Percentiles rank a stretch among this genome's conserved stretches.
Conservation (phyloP, 2,888 invertebrate genomes). For the Lasioglossum leucozonium region DNA sequence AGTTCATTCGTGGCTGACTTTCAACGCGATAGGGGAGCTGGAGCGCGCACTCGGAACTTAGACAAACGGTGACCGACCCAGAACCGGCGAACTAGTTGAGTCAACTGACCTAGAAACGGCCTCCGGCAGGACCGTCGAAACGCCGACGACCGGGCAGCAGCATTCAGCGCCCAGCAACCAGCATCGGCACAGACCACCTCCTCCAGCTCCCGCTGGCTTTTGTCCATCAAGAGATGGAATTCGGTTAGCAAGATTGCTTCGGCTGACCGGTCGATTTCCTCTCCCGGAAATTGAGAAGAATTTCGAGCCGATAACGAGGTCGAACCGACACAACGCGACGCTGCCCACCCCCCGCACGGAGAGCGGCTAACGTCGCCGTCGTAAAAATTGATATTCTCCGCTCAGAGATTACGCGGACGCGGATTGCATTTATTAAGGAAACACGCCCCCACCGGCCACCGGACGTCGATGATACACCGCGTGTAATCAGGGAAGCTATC, state of each 20-base stretch:
- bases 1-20: slow-evolving; percentile 72
- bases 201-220: slow-evolving; percentile 40
- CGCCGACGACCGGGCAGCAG: slow-evolving; percentile 14
- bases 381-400: slow-evolving; percentile 43
- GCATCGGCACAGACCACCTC: not conserved
- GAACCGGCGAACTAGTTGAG: slow-evolving; percentile 54
- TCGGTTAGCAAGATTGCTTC: slow-evolving; percentile 65
- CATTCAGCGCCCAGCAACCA: not conserved
- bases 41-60: slow-evolving; percentile 59
- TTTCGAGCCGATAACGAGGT: slow-evolving; percentile 56
- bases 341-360: too few relatives aligned
- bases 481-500: not conserved
- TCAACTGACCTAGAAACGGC: slow-evolving; percentile 69
- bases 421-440: slow-evolving; percentile 19
- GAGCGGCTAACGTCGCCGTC: not conserved
- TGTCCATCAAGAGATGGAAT: slow-evolving; percentile 67
- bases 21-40: slow-evolving; percentile 42
- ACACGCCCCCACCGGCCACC: not conserved
- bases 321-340: not conserved
- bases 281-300: slow-evolving; percentile 61
- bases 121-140: slow-evolving; percentile 51
- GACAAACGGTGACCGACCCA: slow-evolving; percentile 65
- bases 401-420: slow-evolving; percentile 2
- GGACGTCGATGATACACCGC: not conserved
- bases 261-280: slow-evolving; percentile 61